Evolutionary conservation across 2,113 vertebrate genomes (phyloP).

Genomic region (Andinoacara biseriatus): DNA sequence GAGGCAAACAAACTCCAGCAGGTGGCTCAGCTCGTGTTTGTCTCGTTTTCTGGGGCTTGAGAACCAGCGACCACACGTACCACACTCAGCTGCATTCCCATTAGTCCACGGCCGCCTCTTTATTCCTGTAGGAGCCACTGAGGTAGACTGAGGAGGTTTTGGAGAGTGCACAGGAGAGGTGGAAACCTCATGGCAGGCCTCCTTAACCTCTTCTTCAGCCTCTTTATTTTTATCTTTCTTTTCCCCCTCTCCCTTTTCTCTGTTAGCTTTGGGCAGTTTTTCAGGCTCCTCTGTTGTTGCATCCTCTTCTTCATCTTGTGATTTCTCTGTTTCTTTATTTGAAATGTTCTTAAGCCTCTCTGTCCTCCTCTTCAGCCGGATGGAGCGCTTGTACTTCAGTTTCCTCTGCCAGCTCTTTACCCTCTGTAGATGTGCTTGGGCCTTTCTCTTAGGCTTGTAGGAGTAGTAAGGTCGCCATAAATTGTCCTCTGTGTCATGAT

Average conservation of each 20-base stretch:
- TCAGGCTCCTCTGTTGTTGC: constrained; percentile 22
- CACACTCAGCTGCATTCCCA: constrained; percentile 83
- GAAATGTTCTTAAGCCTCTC: constrained; percentile 75
- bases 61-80: constrained; percentile 86
- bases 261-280: constrained; percentile 35
- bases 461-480: constrained; percentile 92
- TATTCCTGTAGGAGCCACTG: constrained; percentile 60
- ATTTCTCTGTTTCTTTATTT: constrained; percentile 66
- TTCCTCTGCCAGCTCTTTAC: constrained; percentile 84
- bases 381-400: constrained; percentile 81
- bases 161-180: constrained; percentile 57
- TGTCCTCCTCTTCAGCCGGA: constrained; percentile 79
- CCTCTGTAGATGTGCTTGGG: constrained; percentile 80
- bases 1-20: constrained; percentile 83
- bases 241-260: constrained; percentile 28
- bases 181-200: constrained; percentile 25
- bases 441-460: constrained; percentile 90
- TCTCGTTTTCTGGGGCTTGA: constrained; percentile 84
- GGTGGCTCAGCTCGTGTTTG: constrained; percentile 87
- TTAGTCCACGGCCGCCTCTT: constrained; percentile 73
- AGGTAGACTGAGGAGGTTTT: constrained; percentile 64
- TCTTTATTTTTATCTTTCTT: constrained; percentile 60
- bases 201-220: constrained; percentile 47
- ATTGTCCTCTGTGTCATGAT: constrained; percentile 86
- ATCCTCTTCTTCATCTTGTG: constrained; percentile 61